These are phyloP conservation scores for Dicyrtomina minuta DNA, from an alignment of 2,888 invertebrate species.

Conservation along the genomic window DNA sequence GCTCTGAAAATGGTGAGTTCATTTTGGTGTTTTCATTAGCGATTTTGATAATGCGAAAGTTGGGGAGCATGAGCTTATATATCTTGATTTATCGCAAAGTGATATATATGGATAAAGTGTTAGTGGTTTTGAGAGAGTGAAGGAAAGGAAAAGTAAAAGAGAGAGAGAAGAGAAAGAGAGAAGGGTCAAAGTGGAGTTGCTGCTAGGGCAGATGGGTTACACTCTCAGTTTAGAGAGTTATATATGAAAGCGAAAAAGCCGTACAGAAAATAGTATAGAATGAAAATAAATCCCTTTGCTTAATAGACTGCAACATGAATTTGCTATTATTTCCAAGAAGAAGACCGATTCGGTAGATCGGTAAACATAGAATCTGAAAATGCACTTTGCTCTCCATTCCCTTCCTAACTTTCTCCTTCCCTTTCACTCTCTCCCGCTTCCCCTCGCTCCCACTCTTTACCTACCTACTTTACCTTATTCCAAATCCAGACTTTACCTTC, in stretches of 20 bases:
- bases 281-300: slow-evolving; percentile 63
- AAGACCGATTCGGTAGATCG: slow-evolving; percentile 54
- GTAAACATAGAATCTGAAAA: slow-evolving; percentile 54
- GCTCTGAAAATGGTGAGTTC: slow-evolving; percentile 42
- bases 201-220: slow-evolving; percentile 28
- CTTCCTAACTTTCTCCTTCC: slow-evolving; percentile 47
- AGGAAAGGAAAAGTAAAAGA: slow-evolving; percentile 6
- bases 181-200: slow-evolving; percentile 36
- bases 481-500: slow-evolving; percentile 18
- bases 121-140: background rate
- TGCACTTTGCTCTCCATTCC: slow-evolving; percentile 54
- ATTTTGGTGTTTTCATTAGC: slow-evolving; percentile 51
- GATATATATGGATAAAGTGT: slow-evolving; percentile 41
- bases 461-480: slow-evolving; percentile 19
- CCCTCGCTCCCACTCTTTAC: slow-evolving; percentile 33
- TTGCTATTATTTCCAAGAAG: slow-evolving; percentile 62
- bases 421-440: slow-evolving; percentile 34
- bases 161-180: slow-evolving; percentile 10
- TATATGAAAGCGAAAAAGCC: slow-evolving; percentile 21
- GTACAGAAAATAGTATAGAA: slow-evolving; percentile 54
- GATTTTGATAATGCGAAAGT: slow-evolving; percentile 47
- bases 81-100: slow-evolving; percentile 48
- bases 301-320: slow-evolving; percentile 63
- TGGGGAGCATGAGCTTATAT: slow-evolving; percentile 37
- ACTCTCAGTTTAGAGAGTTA: slow-evolving; percentile 22